phyloP scores from a whole-genome alignment of 2,797 vertebrate species.

The Cynodonichthys magdalenae region DNA sequence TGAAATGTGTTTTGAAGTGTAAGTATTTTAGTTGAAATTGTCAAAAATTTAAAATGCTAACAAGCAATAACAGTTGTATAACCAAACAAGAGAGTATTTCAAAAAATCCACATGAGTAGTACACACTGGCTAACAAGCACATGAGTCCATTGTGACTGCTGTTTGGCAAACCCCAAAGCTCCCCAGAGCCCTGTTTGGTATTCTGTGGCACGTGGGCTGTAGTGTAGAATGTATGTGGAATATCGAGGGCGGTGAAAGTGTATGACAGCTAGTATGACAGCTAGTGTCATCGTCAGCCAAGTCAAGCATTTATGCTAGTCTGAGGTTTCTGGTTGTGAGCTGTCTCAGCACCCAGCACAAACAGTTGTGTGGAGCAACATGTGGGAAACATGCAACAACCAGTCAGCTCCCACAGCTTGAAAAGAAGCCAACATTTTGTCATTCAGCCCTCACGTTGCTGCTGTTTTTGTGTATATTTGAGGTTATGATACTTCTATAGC shows the following conservation, averaged over 20 bases:
- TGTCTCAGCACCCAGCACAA: neutral
- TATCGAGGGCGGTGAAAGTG: constrained; percentile 1
- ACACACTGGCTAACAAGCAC: neutral
- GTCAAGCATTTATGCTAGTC: constrained; percentile 13
- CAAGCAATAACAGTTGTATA: neutral
- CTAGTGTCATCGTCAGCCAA: constrained; percentile 13
- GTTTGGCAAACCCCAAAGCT: neutral
- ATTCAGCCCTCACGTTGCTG: neutral
- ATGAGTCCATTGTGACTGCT: neutral
- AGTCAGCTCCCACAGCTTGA: neutral
- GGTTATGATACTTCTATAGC: neutral
- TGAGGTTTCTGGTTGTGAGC: neutral
- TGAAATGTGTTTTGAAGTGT: neutral
- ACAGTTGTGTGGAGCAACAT: constrained; percentile 9
- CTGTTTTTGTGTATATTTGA: neutral
- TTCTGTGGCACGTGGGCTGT: neutral
- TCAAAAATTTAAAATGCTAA: neutral
- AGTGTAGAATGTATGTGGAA: constrained; percentile 3
- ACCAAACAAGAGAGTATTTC: neutral
- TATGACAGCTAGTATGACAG: constrained; percentile 18
- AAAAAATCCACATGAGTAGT: neutral
- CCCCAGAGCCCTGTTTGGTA: constrained; percentile 12
- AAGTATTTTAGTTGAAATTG: neutral
- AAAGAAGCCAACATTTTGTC: constrained; percentile 1
- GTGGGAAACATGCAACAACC: neutral